phyloP scores from a whole-genome alignment of 2,888 invertebrate species.

The Synergus gifuensis region DNA sequence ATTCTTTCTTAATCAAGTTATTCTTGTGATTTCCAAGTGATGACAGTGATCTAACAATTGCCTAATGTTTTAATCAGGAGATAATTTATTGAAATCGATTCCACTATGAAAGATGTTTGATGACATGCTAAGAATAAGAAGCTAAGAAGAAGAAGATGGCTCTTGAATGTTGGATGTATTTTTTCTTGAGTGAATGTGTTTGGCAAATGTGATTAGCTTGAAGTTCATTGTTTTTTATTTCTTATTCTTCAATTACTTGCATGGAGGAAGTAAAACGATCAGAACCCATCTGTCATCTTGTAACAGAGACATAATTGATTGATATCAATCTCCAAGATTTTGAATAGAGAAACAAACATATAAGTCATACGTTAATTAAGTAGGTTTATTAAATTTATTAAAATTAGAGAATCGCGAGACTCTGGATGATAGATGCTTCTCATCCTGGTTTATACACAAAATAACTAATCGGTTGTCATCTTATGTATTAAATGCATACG shows the following conservation, averaged over 20 bases:
- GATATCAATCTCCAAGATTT: too few relatives aligned
- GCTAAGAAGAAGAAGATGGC: too few relatives aligned
- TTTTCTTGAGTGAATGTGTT: not conserved
- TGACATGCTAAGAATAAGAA: not conserved
- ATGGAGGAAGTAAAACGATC: not conserved
- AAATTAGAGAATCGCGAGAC: not conserved
- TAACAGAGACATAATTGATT: not conserved
- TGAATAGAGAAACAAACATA: too few relatives aligned
- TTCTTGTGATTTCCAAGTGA: slow-evolving; percentile 18
- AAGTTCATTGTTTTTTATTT: not conserved
- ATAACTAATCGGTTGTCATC: slow-evolving; percentile 21
- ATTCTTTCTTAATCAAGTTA: not conserved
- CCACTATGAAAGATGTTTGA: slow-evolving; percentile 21
- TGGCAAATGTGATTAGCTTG: not conserved
- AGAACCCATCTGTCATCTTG: not conserved
- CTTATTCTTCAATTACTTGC: not conserved
- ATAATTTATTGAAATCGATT: slow-evolving; percentile 16
- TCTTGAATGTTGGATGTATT: not conserved
- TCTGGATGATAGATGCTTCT: not conserved
- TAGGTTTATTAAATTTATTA: not conserved
- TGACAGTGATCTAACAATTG: slow-evolving; percentile 24
- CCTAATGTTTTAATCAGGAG: not conserved
- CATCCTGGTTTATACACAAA: not conserved
- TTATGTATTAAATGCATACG: slow-evolving; percentile 15
- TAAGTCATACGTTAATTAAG: not conserved